Evolutionary conservation across 1,140 invertebrate genomes (phyloP).

Genomic region (Trachymyrmex septentrionalis): DNA sequence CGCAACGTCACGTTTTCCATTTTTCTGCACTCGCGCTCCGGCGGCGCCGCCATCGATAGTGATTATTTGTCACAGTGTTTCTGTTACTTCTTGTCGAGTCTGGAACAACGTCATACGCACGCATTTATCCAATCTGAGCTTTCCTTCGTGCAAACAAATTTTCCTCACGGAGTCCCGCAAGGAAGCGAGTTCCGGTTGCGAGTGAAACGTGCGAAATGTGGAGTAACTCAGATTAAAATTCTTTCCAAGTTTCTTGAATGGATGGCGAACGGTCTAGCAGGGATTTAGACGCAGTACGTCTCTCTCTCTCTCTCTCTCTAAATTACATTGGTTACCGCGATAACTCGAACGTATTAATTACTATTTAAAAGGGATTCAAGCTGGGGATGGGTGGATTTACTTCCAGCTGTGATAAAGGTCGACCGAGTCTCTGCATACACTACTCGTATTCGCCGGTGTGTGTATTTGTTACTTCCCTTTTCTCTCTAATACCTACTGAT

Average conservation of each 20-base stretch:
- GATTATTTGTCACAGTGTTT: conserved; percentile 23
- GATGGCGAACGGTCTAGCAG: neutral
- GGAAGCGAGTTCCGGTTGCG: neutral
- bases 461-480: conserved; percentile 34
- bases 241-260: conserved; percentile 8
- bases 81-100: neutral
- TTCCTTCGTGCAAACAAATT: conserved; percentile 4
- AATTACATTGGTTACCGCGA: conserved; percentile 73
- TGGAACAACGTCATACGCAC: neutral
- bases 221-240: conserved; percentile 12
- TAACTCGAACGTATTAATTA: conserved; percentile 80
- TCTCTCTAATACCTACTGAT: conserved; percentile 45
- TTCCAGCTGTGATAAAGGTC: conserved; percentile 74
- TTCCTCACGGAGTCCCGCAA: neutral
- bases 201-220: conserved; percentile 9
- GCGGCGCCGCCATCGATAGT: conserved; percentile 32
- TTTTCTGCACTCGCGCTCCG: neutral
- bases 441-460: neutral
- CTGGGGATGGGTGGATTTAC: conserved; percentile 77
- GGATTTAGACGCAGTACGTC: conserved; percentile 22
- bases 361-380: conserved; percentile 78
- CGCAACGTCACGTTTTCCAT: conserved; percentile 32
- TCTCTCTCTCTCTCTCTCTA: conserved; percentile 57
- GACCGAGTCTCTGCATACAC: conserved; percentile 59
- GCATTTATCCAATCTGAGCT: neutral